Evolutionary conservation across 2,888 invertebrate species (phyloP).

Genomic region (Cyrtodaria siliqua): DNA sequence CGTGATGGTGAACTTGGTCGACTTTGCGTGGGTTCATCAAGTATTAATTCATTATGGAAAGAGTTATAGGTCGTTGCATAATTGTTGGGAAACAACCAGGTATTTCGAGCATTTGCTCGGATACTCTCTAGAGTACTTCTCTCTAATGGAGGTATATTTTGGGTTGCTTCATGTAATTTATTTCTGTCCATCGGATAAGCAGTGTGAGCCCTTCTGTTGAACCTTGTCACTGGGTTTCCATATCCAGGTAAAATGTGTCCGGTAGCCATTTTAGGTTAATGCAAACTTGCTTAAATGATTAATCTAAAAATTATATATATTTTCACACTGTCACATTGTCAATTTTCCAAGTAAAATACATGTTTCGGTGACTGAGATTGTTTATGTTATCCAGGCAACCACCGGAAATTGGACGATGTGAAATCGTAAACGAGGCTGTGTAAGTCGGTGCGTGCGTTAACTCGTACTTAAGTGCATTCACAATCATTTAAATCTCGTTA

Average conservation of each 20-base stretch:
- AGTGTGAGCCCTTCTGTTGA: conserved; percentile 69
- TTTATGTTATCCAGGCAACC: conserved; percentile 58
- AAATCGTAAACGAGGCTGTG: conserved; percentile 3
- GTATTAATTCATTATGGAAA: conserved; percentile 64
- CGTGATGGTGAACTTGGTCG: conserved; percentile 77
- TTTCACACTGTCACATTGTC: no score
- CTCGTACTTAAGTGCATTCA: conserved; percentile 3
- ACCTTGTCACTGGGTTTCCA: conserved; percentile 75
- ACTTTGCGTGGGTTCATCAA: conserved; percentile 66
- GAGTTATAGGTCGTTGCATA: conserved; percentile 76
- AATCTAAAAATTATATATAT: no score
- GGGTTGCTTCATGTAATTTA: conserved; percentile 64
- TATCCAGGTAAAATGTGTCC: conserved; percentile 81
- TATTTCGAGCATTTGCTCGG: conserved; percentile 69
- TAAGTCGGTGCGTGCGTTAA: conserved; percentile 8
- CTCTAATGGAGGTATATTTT: conserved; percentile 60
- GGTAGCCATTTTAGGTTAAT: conserved; percentile 72
- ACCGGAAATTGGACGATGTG: conserved; percentile 39
- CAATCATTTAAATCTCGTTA: no score
- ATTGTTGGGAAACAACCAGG: conserved; percentile 70
- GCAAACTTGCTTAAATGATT: neutral
- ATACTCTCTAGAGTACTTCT: conserved; percentile 70
- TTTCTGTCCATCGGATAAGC: conserved; percentile 74
- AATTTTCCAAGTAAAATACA: neutral
- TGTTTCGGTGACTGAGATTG: neutral